A percentile compares a stretch with the other conserved stretches of the same genome.
Conservation (phyloP, 2,888 invertebrate species). For the Peribatodes rhomboidaria region DNA sequence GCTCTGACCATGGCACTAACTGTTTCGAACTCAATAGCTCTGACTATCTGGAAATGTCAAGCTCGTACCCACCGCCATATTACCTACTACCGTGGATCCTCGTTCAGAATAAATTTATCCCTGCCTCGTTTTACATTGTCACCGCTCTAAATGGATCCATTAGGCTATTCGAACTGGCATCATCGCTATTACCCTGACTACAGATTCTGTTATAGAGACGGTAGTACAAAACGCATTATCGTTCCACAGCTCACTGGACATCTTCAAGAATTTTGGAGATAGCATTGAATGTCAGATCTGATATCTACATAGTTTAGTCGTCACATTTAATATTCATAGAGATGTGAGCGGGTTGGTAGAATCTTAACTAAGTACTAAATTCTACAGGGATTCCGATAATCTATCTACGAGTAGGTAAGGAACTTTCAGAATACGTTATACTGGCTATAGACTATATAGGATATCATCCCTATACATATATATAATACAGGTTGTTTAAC, state of each 20-base stretch:
- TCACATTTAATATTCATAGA: conserved; percentile 32
- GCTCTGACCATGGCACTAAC: background rate
- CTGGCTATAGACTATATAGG: background rate
- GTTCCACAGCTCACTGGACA: conserved; percentile 2
- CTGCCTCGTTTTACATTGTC: conserved; percentile 13
- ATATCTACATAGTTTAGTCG: conserved; percentile 8
- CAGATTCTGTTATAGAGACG: background rate
- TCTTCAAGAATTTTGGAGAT: background rate
- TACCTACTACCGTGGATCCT: no score
- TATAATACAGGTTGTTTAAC: no score
- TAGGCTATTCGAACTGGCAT: conserved; percentile 2
- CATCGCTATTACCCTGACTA: background rate
- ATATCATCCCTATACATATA: no score
- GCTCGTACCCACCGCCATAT: background rate
- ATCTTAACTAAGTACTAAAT: background rate
- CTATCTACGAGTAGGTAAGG: background rate
- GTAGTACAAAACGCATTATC: background rate
- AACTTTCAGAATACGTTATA: background rate
- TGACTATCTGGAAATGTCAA: background rate
- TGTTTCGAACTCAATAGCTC: background rate
- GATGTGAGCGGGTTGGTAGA: background rate
- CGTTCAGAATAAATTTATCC: no score
- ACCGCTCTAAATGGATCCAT: conserved; percentile 8
- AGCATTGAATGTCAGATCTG: background rate
- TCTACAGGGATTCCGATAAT: background rate